Evolutionary conservation across 2,888 invertebrate species (phyloP).

Genomic region (Sminthurinus aureus): DNA sequence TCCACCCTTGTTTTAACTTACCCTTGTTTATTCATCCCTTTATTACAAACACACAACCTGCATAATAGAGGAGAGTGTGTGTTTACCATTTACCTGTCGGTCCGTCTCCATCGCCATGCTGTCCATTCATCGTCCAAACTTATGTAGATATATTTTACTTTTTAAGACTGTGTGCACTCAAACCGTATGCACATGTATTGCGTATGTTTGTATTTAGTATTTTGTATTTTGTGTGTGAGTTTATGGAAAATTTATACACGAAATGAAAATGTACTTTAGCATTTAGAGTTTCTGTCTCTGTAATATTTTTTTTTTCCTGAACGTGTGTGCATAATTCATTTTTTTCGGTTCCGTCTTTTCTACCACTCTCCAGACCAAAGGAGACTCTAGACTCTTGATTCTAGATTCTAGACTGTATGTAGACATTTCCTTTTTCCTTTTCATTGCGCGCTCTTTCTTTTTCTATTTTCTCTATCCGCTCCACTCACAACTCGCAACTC

Average conservation of each 20-base stretch:
- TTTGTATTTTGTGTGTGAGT: neutral
- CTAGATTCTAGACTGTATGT: no score
- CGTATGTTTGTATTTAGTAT: neutral
- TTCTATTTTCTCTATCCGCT: neutral
- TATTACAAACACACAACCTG: neutral
- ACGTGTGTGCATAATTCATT: constrained; percentile 13
- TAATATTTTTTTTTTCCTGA: neutral
- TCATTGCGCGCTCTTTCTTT: neutral
- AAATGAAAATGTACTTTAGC: neutral
- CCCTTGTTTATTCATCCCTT: neutral
- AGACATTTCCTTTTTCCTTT: neutral
- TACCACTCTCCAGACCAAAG: neutral
- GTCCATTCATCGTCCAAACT: neutral
- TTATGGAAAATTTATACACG: constrained; percentile 6
- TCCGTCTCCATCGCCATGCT: constrained; percentile 23
- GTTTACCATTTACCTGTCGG: constrained; percentile 13
- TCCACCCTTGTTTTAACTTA: constrained; percentile 33
- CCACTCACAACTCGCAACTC: neutral
- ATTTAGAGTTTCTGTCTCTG: neutral
- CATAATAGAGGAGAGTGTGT: no score
- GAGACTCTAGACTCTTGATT: no score
- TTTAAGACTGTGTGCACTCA: neutral
- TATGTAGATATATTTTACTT: neutral
- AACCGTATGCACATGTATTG: neutral
- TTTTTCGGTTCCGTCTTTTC: neutral